Evolutionary conservation across 2,888 invertebrate species (phyloP), one percentile per base, ranked within the genome.

Genomic region (Drosophila peninsularis): DNA sequence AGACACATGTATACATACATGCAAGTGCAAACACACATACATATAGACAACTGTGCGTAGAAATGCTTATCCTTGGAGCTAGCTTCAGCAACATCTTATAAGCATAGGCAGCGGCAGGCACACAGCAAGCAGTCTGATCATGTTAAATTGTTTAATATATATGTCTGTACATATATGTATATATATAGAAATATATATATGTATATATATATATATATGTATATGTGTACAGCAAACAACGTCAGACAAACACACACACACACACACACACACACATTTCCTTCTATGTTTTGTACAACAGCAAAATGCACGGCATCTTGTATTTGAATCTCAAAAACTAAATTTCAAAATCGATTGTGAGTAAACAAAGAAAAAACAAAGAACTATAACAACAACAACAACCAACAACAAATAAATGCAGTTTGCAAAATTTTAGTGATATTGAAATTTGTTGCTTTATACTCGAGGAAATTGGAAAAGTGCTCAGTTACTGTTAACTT

Each of bases 391-490:
- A 32, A 49, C 61, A 32, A 49, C 61, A 50, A 39, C 24, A 49
- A 53, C 42, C 21, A 47, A 50, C 32, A 60, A 58, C 21, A 56
- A 79, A 83, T 79, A 79, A 79, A 80, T 69, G 65, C 81, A 80
- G 64, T 58, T 78, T 78, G 78, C 78, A 64, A 84, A 50, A 82
- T 79, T 79, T 82, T 82, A 75, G 70, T 66, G 75, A 78, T 81
- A 81, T 81, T 41, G 19, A 70, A 62, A 53, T 41, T 30, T 37
- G 47, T 49, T 34, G 30, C 19, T 41, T 45, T 27, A 10, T 10
- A 13, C 2, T 24, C 5, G 7, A 30, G 0, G 24, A 1, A 44
- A n/a, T 1, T 14, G 42, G 9, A 5, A 14, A 41, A 19, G 5
- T 2, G 7, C 27, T 19, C 10, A 19, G 11, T 17, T 30, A 30